Base-by-base conservation (phyloP, 2,113 vertebrate species). In the Silurus meridionalis region DNA sequence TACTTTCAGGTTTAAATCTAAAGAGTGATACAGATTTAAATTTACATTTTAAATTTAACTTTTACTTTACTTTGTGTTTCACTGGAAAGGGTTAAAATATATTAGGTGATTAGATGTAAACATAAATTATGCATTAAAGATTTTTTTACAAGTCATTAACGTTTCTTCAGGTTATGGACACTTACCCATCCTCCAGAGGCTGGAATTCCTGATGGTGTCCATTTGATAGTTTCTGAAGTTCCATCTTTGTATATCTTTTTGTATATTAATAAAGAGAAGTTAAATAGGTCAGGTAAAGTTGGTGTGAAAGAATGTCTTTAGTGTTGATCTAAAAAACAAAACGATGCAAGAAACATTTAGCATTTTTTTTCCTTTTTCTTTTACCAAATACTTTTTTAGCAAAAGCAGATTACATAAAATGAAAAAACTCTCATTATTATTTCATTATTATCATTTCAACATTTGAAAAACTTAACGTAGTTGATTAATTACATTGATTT, bases 171-270 rank as follows among this genome's bases (percentile, higher is more conserved):
- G 37, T 21, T 55, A 58, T 23, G 23, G 46, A 79, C 50, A 89
- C 92, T 0, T 91, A 94, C 94, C 93, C 91, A 67, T 85, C 91
- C 46, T 94, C 94, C 86, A 90, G 55, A 53, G 91, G 46, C 4
- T 82, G 77, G 48, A 53, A 89, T 0, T 92, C 90, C 15, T 84
- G 89, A 83, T 91, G 91, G 61, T 87, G 87, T 13, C 93, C 93
- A 46, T 94, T 94, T 4, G 92, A 86, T 4, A 92, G 58, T 87
- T 95, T 95, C 85, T 94, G 92, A 71, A 94, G 88, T 74, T 95
- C 94, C 94, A 95, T 95, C 6, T 55, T 91, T 75, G 28, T 21
- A 28, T 66, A 6, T 69, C 19, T 83, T 57, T 53, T 46, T 61
- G 9, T 58, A 14, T 66, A n/a, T 48, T 63, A 69, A 84, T 57